phyloP scores from a whole-genome alignment of 2,797 vertebrate genomes.

The Sebastes baramenuke region DNA sequence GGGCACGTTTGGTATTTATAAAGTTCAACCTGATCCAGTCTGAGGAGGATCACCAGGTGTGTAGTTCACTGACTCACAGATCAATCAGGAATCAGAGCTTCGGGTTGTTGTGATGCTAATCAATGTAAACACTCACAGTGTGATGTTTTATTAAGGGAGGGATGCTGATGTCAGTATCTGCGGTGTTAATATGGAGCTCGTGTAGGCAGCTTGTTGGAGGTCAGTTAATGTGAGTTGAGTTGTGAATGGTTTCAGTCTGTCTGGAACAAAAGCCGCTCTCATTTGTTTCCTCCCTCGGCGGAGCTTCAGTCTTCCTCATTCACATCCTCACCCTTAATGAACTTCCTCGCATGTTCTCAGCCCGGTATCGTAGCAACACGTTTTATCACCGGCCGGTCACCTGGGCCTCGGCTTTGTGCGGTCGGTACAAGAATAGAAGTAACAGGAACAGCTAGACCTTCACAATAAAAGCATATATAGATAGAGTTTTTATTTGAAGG shows the following conservation, averaged over 20 bases:
- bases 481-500: not conserved
- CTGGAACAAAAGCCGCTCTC: constrained; percentile 64
- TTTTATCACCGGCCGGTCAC: constrained; percentile 82
- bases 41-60: not conserved
- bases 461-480: not conserved
- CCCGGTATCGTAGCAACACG: constrained; percentile 89
- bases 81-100: not conserved
- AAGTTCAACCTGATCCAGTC: constrained; percentile 45
- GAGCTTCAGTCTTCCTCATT: constrained; percentile 71
- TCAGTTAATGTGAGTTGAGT: not conserved
- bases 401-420: constrained; percentile 52
- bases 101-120: not conserved
- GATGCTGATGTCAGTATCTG: too few relatives aligned
- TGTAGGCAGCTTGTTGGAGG: too few relatives aligned
- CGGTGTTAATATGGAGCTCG: too few relatives aligned
- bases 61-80: not conserved
- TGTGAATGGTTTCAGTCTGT: constrained; percentile 64
- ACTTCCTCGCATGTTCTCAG: constrained; percentile 79
- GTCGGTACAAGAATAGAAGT: not conserved
- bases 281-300: constrained; percentile 21
- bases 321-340: constrained; percentile 87
- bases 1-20: constrained; percentile 60
- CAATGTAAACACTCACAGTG: not conserved
- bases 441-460: not conserved
- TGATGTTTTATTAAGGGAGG: too few relatives aligned